Conservation (phyloP, 1,140 invertebrate species). For the silkworm (Bombyx mori) region ASM3026992v2 NC_085131.1:6859501-6860000, state of each 20-base stretch:
- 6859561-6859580: too few species aligned
- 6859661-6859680: constrained; percentile 72
- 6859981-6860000: constrained; percentile 71
- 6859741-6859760: constrained; percentile 71
- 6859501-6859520: too few species aligned
- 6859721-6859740: constrained; percentile 69
- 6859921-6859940: constrained; percentile 57
- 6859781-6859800: constrained; percentile 69
- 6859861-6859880: constrained; percentile 59
- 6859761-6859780: constrained; percentile 71
- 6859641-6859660: constrained; percentile 69
- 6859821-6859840: constrained; percentile 50
- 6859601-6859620: too few species aligned
- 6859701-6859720: constrained; percentile 71
- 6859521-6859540: too few species aligned
- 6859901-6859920: constrained; percentile 44
- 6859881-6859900: constrained; percentile 62
- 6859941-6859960: constrained; percentile 53
- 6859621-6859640: constrained; percentile 38
- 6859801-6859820: constrained; percentile 65
- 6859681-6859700: constrained; percentile 70
- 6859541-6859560: too few species aligned
- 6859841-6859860: constrained; percentile 50
- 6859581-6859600: too few species aligned
- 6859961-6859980: constrained; percentile 61